Evolutionary conservation across 2,113 vertebrate genomes (phyloP), one percentile per base, ranked within the genome.

Genomic region (Lophius piscatorius): DNA sequence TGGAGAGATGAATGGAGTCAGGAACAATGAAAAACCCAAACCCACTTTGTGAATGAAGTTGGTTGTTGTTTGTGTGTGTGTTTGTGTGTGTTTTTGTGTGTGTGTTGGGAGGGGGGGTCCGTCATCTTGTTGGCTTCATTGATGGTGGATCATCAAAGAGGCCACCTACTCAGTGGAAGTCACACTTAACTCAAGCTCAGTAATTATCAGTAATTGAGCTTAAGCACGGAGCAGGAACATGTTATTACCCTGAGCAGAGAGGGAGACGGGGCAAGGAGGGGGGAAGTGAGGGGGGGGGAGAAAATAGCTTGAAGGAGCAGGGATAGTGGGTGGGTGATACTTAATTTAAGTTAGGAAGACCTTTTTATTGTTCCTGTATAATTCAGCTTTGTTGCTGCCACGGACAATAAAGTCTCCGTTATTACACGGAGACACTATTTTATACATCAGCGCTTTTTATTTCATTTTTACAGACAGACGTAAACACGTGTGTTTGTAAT

Each of bases 171-270:
- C 74, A 21, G 60, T 68, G 66, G 61, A 72, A 75, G 68, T 59
- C 71, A 65, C 76, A 69, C 59, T 78, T 83, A 88, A 76, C 67
- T 78, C 66, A 63, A 61, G 66, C 69, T 66, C 65, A 74, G 74
- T 82, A 79, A 87, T 90, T 83, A 81, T 55, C 81, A 60, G 65
- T 88, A 84, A 90, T 85, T 84, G 76, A 80, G 80, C 80, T 86
- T 76, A 78, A 57, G 49, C 77, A 66, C 45, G 69, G 55, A 72
- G 42, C 46, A 57, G 71, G 33, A 82, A 56, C 41, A 63, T 67
- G 54, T 83, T 61, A 85, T 87, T 88, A 87, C 58, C 26, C 59
- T 46, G 57, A 62, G 81, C 39, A 45, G 47, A 41, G 58, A 44
- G n/a, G 5, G 11, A 36, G 63, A 44, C 41, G 38, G 39, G 57